These are phyloP conservation scores for Typhlichthys eigenmanni DNA, from an alignment of 2,797 vertebrate genomes.

Conservation along the genomic window DNA sequence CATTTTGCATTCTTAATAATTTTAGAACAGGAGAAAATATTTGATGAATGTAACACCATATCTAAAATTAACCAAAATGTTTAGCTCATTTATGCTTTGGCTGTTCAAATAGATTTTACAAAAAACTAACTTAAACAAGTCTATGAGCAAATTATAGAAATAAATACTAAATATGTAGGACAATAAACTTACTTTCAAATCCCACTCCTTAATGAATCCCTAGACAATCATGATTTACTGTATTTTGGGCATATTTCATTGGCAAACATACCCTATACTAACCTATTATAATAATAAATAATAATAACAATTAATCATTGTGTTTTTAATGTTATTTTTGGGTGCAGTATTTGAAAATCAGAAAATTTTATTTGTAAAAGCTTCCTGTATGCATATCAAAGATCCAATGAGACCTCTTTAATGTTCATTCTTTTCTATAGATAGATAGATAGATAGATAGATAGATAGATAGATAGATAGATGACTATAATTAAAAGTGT, in stretches of 20 bases:
- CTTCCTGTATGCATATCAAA: background rate
- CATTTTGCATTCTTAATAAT: background rate
- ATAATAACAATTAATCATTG: background rate
- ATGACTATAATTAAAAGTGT: too few species aligned
- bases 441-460: too few species aligned
- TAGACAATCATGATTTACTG: background rate
- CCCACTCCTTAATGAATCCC: background rate
- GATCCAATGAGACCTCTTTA: background rate
- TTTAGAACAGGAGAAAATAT: background rate
- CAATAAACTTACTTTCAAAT: too few species aligned
- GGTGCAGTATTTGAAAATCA: background rate
- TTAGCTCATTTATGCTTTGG: too few species aligned
- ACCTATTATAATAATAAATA: background rate
- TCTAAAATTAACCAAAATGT: conserved; percentile 9
- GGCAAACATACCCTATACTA: background rate
- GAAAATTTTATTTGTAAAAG: background rate
- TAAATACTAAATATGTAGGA: too few species aligned
- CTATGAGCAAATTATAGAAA: too few species aligned
- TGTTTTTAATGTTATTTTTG: background rate
- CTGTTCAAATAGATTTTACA: too few species aligned
- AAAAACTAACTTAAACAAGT: too few species aligned
- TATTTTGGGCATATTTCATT: background rate
- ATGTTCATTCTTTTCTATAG: background rate
- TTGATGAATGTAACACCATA: background rate
- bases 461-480: too few species aligned